phyloP scores from a whole-genome alignment of 2,113 vertebrate genomes.

The Falcunculus frontatus region DNA sequence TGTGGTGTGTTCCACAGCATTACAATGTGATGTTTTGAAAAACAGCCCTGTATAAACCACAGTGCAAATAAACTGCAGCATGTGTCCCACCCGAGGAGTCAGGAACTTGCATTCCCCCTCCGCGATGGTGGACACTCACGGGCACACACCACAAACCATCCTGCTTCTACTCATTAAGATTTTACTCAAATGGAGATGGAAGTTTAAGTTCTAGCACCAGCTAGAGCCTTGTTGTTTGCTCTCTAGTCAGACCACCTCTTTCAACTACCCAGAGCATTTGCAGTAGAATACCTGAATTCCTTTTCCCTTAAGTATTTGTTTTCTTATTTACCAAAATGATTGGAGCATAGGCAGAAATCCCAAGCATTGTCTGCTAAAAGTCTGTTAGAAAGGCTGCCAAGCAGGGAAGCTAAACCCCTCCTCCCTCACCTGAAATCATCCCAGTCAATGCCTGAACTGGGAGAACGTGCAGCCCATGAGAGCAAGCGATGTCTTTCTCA shows the following conservation, averaged over 20 bases:
- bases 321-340: not conserved
- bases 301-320: not conserved
- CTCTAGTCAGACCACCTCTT: not conserved
- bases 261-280: not conserved
- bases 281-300: not conserved
- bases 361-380: not conserved
- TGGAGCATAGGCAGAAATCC: accelerated
- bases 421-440: not conserved
- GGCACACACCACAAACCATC: not conserved
- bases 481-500: not conserved
- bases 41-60: not conserved
- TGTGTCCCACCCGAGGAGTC: not conserved
- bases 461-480: not conserved
- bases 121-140: accelerated
- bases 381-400: not conserved
- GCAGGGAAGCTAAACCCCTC: not conserved
- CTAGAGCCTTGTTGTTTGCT: not conserved
- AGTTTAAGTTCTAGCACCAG: not conserved
- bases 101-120: not conserved
- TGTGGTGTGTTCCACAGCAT: accelerated
- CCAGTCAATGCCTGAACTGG: not conserved
- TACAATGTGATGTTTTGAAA: not conserved
- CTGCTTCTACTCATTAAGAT: not conserved
- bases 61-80: not conserved
- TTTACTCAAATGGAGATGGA: not conserved